Base-by-base conservation (phyloP, 2,888 invertebrate genomes). In the Amblyteles armatorius region DNA sequence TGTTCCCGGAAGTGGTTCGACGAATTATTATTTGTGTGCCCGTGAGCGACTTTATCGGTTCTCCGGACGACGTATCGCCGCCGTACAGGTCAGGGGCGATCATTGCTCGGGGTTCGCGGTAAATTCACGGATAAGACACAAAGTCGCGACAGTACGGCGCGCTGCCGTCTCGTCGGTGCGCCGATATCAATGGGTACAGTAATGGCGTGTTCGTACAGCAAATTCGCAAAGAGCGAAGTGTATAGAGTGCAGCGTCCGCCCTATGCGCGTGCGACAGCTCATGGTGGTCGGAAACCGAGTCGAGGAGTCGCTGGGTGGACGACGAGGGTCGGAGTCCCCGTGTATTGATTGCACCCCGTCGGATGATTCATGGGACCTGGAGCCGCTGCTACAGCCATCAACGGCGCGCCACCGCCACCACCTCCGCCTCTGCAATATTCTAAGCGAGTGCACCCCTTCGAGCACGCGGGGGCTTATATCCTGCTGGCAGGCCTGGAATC, bases 341-440 rank as follows among this genome's bases (percentile, higher is more conserved):
- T 90, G 92, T 93, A 93, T 93, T 91, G 93, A 93, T 93, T 93
- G 90, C 90, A 90, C 88, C 85, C 74, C 67, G 89, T 90, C 88
- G 92, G 93, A 93, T 93, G 93, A 93, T 93, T 93, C 93, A 93
- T 92, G 92, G 92, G 90, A 87, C 88, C 86, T 88, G 71, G 83
- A 84, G 74, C 80, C 82, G 68, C 77, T 69, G 82, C 76, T 60
- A 69, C 80, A 65, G 60, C 60, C 52, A 60, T 73, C 79, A 44
- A 65, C 71, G 65, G 50, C 79, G 77, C 65, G 84, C 84, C 86
- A 89, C 88, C 77, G 60, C 82, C 79, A 81, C 88, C 90, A 86
- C 90, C 90, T 89, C 90, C 91, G 55, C 84, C 76, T 67, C 73
- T 52, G 88, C 89, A 89, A 90, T 90, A 90, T 91, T 91, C 91